phyloP scores from a whole-genome alignment of 2,888 invertebrate genomes.

The Pachymerium ferrugineum region DNA sequence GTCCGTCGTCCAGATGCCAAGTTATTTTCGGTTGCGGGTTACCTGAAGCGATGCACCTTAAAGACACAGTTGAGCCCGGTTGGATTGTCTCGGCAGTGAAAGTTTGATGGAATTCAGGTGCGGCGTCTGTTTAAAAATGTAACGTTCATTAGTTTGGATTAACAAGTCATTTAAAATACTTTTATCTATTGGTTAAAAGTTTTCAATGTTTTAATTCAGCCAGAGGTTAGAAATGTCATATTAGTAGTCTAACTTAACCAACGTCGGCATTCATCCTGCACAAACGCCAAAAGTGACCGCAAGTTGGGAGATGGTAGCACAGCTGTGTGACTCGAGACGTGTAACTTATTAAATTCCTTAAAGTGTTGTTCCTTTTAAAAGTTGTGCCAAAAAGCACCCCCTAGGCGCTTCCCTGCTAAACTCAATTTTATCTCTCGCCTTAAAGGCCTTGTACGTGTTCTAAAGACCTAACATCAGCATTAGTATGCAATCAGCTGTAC shows the following conservation, averaged over 20 bases:
- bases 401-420: neutral
- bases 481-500: too few species aligned
- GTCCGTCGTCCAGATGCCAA: slow-evolving; percentile 42
- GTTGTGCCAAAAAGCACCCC: neutral
- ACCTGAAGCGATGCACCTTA: slow-evolving; percentile 47
- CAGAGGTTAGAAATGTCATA: neutral
- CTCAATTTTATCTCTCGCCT: neutral
- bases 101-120: slow-evolving; percentile 42
- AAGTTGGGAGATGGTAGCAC: neutral
- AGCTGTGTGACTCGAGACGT: neutral
- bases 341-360: slow-evolving; percentile 11
- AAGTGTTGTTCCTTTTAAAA: neutral
- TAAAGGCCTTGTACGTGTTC: too few species aligned
- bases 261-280: neutral
- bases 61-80: slow-evolving; percentile 43
- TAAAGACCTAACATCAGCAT: too few species aligned
- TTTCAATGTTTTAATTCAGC: neutral
- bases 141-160: neutral
- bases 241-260: neutral
- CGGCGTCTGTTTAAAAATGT: slow-evolving; percentile 42
- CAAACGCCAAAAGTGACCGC: neutral
- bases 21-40: slow-evolving; percentile 46
- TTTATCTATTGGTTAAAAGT: too few species aligned
- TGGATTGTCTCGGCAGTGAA: slow-evolving; percentile 43
- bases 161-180: neutral